A percentile compares a stretch with the other conserved stretches of the same genome.
These are phyloP conservation scores for Eunapius fragilis DNA, from an alignment of 37 sponge, comb jelly and placozoan genomes.

Conservation along the genomic window DNA sequence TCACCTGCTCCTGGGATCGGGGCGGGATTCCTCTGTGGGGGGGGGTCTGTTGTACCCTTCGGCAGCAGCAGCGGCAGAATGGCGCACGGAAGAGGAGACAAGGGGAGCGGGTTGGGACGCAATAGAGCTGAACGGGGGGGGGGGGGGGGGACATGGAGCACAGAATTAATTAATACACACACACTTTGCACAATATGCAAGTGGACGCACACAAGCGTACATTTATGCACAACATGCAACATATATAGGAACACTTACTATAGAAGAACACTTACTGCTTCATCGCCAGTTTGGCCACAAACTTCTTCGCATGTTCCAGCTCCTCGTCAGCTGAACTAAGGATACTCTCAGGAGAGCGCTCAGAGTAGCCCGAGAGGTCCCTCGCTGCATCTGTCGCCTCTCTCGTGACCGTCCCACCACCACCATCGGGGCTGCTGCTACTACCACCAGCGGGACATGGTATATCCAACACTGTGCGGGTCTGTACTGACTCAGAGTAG, in stretches of 20 bases:
- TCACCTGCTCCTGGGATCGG: neutral
- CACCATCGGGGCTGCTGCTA: neutral
- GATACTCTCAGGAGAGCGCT: neutral
- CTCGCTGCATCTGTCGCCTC: neutral
- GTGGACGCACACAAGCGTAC: neutral
- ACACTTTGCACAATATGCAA: neutral
- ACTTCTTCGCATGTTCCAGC: constrained; percentile 5
- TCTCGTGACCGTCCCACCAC: neutral
- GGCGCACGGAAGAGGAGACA: neutral
- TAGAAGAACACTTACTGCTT: neutral
- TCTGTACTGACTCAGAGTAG: constrained; percentile 34
- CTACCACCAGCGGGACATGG: neutral
- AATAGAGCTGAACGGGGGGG: neutral
- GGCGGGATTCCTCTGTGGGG: neutral
- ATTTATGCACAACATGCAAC: neutral
- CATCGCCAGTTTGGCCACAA: constrained; percentile 46
- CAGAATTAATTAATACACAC: neutral
- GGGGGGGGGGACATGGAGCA: neutral
- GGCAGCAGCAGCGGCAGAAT: neutral
- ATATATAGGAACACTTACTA: neutral
- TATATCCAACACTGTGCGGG: constrained; percentile 11
- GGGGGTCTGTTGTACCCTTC: neutral
- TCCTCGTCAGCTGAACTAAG: constrained; percentile 48
- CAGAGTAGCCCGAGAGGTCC: neutral
- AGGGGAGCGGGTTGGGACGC: neutral